Conservation (phyloP, 2,888 invertebrate genomes). For the Branchinecta sandiegonensis region DNA sequence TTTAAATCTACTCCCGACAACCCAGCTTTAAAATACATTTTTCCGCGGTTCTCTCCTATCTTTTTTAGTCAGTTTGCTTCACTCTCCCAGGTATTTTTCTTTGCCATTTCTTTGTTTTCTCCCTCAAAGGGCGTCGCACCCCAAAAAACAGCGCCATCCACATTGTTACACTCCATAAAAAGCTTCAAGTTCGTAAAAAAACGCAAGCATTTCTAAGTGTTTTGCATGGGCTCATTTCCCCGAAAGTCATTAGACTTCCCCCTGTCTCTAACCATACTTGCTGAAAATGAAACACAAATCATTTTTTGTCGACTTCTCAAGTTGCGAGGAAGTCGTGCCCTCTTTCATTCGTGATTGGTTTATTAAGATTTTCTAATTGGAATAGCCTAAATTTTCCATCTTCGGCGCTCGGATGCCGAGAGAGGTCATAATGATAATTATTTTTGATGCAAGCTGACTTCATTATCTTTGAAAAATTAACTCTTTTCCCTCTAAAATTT, state of each 20-base stretch:
- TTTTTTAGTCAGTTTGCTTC: no score
- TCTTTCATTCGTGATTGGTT: background rate
- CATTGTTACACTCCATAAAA: no score
- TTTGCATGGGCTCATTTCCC: no score
- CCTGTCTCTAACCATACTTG: background rate
- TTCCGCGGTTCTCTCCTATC: no score
- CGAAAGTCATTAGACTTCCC: background rate
- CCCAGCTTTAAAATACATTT: no score
- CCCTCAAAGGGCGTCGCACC: no score
- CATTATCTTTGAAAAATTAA: slow-evolving; percentile 15
- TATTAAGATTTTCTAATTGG: slow-evolving; percentile 16
- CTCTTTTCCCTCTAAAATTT: slow-evolving; percentile 12
- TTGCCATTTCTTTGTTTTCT: no score
- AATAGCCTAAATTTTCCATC: background rate
- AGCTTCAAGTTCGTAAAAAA: no score
- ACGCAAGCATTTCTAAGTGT: no score
- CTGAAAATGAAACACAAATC: background rate
- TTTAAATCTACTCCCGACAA: no score
- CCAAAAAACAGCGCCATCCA: no score
- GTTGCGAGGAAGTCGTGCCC: background rate
- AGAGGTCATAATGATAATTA: background rate
- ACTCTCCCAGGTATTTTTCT: no score
- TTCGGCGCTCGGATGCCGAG: background rate
- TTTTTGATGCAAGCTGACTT: slow-evolving; percentile 15
- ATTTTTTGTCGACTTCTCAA: background rate